These are phyloP conservation scores for Jordanella pulchra DNA, from an alignment of 2,797 vertebrate species.

Conservation along the genomic window DNA sequence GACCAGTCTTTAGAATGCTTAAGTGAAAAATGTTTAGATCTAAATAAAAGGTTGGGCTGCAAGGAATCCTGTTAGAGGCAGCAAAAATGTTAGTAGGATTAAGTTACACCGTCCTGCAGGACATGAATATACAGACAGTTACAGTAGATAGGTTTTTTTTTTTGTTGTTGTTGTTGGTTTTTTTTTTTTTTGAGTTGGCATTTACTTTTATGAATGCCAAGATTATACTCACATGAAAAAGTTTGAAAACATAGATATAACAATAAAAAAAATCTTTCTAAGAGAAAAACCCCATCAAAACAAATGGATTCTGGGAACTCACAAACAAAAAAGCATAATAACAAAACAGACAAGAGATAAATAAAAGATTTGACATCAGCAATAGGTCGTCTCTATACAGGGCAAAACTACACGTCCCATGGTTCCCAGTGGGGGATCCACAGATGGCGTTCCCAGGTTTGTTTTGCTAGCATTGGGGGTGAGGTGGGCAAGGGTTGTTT, in stretches of 20 bases:
- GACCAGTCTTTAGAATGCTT: background rate
- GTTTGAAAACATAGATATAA: background rate
- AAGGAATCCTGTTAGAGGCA: background rate
- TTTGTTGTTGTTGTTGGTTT: too few species aligned
- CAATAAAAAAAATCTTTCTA: background rate
- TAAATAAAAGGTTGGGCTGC: background rate
- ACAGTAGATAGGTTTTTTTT: too few species aligned
- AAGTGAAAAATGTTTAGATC: background rate
- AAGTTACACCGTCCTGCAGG: background rate
- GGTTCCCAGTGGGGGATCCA: constrained; percentile 59
- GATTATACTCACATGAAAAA: background rate
- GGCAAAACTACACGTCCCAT: constrained; percentile 52
- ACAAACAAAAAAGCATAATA: background rate
- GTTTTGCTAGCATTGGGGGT: constrained; percentile 21
- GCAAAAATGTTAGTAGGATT: background rate
- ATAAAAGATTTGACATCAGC: constrained; percentile 38
- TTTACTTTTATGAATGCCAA: background rate
- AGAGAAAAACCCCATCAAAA: background rate
- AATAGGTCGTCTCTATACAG: constrained; percentile 40
- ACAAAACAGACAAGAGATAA: constrained; percentile 3
- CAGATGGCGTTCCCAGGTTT: constrained; percentile 74
- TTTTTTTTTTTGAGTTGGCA: background rate
- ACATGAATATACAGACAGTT: background rate
- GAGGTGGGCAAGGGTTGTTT: constrained; percentile 29
- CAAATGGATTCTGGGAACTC: background rate